phyloP scores from a whole-genome alignment of 2,113 vertebrate genomes.

The Gallinago undulata region DNA sequence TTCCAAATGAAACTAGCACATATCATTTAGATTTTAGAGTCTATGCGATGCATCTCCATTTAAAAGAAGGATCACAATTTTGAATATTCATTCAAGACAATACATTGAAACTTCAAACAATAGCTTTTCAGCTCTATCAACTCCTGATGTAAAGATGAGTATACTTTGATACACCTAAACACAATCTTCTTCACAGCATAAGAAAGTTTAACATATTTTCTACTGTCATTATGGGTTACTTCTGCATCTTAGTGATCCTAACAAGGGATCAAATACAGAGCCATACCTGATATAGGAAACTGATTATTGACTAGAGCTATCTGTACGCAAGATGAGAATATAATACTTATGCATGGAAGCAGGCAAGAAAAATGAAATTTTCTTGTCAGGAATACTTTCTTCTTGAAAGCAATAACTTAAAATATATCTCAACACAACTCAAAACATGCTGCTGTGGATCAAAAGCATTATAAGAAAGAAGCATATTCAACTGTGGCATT shows the following conservation, averaged over 20 bases:
- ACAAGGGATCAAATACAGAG: not conserved
- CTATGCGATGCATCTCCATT: conserved; percentile 34
- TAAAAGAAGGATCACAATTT: conserved; percentile 35
- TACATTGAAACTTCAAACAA: not conserved
- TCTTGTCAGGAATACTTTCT: not conserved
- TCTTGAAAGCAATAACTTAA: not conserved
- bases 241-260: not conserved
- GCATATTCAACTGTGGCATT: not conserved
- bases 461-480: not conserved
- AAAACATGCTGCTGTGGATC: not conserved
- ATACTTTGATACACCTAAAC: not conserved
- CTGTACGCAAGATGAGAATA: not conserved
- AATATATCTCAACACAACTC: not conserved
- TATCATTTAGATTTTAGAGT: conserved; percentile 60
- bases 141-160: not conserved
- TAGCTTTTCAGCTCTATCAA: not conserved
- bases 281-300: not conserved
- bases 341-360: not conserved
- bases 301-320: not conserved
- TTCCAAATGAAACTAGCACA: conserved; percentile 68
- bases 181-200: not conserved
- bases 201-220: not conserved
- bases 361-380: not conserved
- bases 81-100: not conserved
- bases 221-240: not conserved